Evolutionary conservation across 2,113 vertebrate genomes (phyloP).

Genomic region (Chamaea fasciata): DNA sequence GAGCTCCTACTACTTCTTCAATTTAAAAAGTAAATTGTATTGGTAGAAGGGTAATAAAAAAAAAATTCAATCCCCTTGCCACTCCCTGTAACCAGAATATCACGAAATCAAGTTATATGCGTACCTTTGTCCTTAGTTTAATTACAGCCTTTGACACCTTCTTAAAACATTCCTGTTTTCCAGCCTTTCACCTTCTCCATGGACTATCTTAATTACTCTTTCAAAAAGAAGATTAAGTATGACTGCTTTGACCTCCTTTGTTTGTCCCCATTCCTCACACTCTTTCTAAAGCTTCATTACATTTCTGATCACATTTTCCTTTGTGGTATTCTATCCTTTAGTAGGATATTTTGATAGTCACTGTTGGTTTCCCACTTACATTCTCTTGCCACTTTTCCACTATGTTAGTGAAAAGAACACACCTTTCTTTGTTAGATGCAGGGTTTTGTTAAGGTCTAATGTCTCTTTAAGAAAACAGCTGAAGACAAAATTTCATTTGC

Average conservation of each 20-base stretch:
- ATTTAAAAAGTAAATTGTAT: neutral
- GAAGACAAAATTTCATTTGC: neutral
- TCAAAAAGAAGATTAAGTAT: neutral
- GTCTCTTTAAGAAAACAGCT: neutral
- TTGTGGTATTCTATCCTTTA: neutral
- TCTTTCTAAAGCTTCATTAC: neutral
- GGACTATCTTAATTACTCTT: constrained; percentile 17
- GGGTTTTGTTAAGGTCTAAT: neutral
- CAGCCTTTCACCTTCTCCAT: neutral
- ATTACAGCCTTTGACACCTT: neutral
- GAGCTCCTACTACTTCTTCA: neutral
- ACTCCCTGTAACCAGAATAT: neutral
- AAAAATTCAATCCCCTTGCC: neutral
- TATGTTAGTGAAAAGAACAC: neutral
- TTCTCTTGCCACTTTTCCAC: neutral
- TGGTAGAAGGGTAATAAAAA: neutral
- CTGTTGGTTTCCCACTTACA: neutral
- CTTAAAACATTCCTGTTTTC: constrained; percentile 2
- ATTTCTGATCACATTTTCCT: neutral
- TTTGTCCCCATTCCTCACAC: neutral
- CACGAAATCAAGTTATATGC: neutral
- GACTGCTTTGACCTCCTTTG: neutral
- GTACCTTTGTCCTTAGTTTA: neutral
- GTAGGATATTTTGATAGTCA: neutral
- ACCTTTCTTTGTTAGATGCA: neutral